These are phyloP conservation scores for Aplodontia rufa DNA, from an alignment of 2,113 vertebrate genomes.

Conservation along the genomic window DNA sequence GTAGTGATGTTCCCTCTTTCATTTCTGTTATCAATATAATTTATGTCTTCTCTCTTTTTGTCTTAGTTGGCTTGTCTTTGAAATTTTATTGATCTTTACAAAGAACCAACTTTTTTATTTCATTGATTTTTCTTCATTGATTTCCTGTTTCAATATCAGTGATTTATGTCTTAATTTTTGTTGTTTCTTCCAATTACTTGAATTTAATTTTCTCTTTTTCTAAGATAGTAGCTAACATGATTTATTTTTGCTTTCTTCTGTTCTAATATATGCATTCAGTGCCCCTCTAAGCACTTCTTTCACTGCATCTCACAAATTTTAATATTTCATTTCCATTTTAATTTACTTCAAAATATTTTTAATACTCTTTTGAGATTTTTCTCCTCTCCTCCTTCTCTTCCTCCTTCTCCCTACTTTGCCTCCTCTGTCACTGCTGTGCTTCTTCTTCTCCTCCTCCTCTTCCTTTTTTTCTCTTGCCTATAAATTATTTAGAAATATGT, in stretches of 20 bases:
- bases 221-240: background rate
- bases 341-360: background rate
- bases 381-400: too few species aligned
- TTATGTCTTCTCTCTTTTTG: background rate
- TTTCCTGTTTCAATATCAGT: background rate
- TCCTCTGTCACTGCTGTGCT: too few species aligned
- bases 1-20: background rate
- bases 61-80: background rate
- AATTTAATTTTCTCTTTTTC: background rate
- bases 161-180: background rate
- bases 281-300: background rate
- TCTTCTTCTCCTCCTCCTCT: too few species aligned
- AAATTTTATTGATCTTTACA: background rate
- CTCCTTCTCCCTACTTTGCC: too few species aligned
- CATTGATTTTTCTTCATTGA: background rate
- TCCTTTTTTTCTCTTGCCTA: too few species aligned
- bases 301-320: background rate
- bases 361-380: background rate
- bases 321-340: background rate
- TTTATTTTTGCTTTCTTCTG: background rate
- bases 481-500: background rate
- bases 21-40: background rate
- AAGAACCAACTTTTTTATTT: background rate
- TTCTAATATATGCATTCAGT: background rate
- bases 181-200: background rate